Evolutionary conservation across 2,113 vertebrate genomes (phyloP).

Genomic region (Gambusia holbrooki): DNA sequence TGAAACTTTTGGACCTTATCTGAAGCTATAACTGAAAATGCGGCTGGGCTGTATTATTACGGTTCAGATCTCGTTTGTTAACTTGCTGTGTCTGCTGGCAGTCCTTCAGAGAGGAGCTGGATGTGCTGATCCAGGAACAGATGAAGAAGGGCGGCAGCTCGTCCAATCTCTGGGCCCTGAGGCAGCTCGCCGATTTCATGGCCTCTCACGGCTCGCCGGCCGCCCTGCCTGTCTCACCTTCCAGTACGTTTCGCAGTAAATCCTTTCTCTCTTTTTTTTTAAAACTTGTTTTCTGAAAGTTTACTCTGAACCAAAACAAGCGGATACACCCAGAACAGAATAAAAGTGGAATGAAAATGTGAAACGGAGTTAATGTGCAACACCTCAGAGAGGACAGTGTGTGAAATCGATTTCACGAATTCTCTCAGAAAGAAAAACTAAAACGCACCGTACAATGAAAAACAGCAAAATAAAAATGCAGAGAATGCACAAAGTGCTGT

Average conservation of each 20-base stretch:
- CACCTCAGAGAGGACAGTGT: neutral
- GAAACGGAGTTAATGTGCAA: no score
- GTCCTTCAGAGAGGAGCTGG: slow-evolving; percentile 98
- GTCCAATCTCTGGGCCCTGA: slow-evolving; percentile 93
- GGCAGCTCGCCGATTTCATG: slow-evolving; percentile 98
- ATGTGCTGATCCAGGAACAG: slow-evolving; percentile 97
- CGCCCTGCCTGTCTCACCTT: slow-evolving; percentile 87
- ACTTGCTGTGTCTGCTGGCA: slow-evolving; percentile 57
- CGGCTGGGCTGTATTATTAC: neutral
- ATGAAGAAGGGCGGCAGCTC: slow-evolving; percentile 97
- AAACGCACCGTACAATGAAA: no score
- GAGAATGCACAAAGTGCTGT: neutral
- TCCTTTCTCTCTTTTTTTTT: neutral
- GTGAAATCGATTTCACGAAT: neutral
- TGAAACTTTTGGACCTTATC: neutral
- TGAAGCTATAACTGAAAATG: neutral
- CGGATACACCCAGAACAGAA: neutral
- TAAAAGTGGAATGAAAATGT: neutral
- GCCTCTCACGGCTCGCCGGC: slow-evolving; percentile 88
- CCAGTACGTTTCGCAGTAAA: slow-evolving; percentile 80
- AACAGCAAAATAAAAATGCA: neutral
- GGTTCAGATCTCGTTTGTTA: neutral
- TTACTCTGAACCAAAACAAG: neutral
- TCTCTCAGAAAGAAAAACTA: neutral
- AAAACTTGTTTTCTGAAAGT: neutral